A percentile compares a stretch with the other conserved stretches of the same genome.
phyloP scores from a whole-genome alignment of 1,140 invertebrate species.

The Leptinotarsa texana region DNA sequence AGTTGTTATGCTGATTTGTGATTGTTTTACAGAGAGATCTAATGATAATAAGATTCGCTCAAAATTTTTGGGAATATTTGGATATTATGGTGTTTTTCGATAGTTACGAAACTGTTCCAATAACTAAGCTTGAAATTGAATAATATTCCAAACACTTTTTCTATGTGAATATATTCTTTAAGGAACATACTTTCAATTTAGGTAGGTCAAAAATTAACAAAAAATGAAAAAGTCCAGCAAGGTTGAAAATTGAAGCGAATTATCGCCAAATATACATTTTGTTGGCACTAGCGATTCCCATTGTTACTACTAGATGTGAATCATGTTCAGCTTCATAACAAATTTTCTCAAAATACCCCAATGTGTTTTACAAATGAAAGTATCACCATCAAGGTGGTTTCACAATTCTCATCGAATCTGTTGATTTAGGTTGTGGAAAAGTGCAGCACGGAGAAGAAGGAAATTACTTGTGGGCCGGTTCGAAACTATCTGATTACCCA shows the following conservation, averaged over 20 bases:
- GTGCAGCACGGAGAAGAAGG: neutral
- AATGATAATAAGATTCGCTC: too few relatives aligned
- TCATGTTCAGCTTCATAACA: neutral
- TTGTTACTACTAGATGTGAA: neutral
- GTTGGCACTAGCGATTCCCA: neutral
- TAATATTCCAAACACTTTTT: too few relatives aligned
- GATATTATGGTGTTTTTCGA: too few relatives aligned
- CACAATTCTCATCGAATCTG: neutral
- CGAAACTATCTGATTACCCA: neutral
- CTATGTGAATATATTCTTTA: too few relatives aligned
- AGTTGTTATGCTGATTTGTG: too few relatives aligned
- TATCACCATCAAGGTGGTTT: neutral
- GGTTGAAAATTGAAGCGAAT: neutral
- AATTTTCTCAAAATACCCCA: neutral
- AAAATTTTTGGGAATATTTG: too few relatives aligned
- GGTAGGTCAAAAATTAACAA: too few relatives aligned
- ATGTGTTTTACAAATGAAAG: too few relatives aligned
- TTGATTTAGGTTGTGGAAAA: neutral
- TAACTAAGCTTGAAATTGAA: too few relatives aligned
- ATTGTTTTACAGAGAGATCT: too few relatives aligned
- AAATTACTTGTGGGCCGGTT: neutral
- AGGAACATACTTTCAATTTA: too few relatives aligned
- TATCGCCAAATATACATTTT: neutral
- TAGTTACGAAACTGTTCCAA: too few relatives aligned
- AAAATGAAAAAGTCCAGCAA: neutral